Evolutionary conservation across 2,113 vertebrate genomes (phyloP).

Genomic region (Ammodramus savannarum): DNA sequence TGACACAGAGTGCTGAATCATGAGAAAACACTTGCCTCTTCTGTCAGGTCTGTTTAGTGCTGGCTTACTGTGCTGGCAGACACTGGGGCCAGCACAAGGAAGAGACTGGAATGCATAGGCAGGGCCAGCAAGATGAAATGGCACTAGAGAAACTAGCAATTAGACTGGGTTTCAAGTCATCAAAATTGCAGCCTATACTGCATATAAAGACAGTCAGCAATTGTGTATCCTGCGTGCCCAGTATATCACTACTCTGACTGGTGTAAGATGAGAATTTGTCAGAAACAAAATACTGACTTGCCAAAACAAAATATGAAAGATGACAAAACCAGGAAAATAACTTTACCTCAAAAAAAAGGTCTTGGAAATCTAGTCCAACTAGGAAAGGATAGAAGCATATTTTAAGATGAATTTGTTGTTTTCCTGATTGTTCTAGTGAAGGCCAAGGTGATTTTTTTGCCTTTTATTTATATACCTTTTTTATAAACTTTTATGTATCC

Average conservation of each 20-base stretch:
- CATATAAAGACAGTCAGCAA: not conserved
- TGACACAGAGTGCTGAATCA: not conserved
- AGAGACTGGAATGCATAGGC: not conserved
- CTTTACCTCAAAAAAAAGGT: not conserved
- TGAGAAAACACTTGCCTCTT: not conserved
- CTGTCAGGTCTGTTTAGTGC: not conserved
- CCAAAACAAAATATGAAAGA: not conserved
- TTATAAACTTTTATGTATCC: not conserved
- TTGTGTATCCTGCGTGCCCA: fast-evolving
- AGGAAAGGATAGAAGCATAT: not conserved
- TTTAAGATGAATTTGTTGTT: not conserved
- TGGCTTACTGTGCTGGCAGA: not conserved
- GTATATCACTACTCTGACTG: not conserved
- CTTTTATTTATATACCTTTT: not conserved
- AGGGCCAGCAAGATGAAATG: not conserved
- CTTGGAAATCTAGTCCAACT: not conserved
- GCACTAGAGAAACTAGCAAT: not conserved
- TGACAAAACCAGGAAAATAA: not conserved
- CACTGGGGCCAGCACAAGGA: not conserved
- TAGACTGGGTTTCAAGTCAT: not conserved
- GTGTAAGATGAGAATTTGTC: not conserved
- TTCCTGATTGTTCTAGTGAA: not conserved
- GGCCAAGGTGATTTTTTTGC: not conserved
- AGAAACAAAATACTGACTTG: not conserved
- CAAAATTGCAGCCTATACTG: not conserved